phyloP scores from a whole-genome alignment of 2,113 vertebrate species.

The Chaetura pelagica region DNA sequence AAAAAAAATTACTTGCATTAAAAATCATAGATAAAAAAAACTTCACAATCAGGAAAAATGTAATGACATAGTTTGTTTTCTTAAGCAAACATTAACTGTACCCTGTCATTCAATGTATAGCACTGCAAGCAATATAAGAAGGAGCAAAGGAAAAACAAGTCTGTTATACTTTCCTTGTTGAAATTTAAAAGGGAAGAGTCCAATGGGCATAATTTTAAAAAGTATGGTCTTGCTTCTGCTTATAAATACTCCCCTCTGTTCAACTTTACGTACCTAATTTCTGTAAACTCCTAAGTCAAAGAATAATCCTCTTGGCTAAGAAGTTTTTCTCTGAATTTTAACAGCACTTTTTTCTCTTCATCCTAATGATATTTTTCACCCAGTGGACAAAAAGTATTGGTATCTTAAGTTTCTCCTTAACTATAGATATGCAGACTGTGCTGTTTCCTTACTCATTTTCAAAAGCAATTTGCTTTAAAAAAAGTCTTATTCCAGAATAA shows the following conservation, averaged over 20 bases:
- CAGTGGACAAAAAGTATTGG: not conserved
- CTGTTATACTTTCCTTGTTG: not conserved
- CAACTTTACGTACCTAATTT: not conserved
- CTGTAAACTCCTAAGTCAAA: not conserved
- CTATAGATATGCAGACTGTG: not conserved
- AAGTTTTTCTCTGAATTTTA: not conserved
- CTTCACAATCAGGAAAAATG: not conserved
- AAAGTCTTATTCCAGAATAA: not conserved
- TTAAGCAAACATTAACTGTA: not conserved
- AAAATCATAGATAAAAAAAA: not conserved
- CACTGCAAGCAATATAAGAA: not conserved
- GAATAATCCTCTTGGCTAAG: not conserved
- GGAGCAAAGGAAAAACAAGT: not conserved
- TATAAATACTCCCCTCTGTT: not conserved
- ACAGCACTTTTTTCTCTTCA: not conserved
- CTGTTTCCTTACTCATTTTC: not conserved
- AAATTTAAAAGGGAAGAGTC: not conserved
- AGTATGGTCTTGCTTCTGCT: not conserved
- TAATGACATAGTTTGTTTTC: not conserved
- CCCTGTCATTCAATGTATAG: not conserved
- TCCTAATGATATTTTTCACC: not conserved
- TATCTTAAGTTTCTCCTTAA: not conserved
- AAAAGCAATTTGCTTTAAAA: not conserved
- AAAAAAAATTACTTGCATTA: not conserved
- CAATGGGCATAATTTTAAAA: not conserved